A percentile compares a stretch with the other conserved stretches of the same genome.
phyloP scores from a whole-genome alignment of 2,797 vertebrate species.

The Cryptoblepharus egeriae region DNA sequence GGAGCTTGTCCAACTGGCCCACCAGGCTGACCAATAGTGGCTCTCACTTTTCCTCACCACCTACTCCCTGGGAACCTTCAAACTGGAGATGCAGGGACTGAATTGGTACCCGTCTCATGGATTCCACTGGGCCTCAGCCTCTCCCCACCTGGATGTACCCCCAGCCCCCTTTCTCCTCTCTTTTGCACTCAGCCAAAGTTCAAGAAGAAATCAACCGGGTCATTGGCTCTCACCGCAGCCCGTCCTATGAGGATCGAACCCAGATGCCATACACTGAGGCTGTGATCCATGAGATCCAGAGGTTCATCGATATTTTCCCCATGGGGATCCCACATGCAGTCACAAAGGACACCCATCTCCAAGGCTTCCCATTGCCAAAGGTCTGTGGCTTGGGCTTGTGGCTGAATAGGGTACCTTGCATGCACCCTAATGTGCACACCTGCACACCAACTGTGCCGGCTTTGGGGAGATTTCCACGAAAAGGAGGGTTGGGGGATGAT shows the following conservation, averaged over 20 bases:
- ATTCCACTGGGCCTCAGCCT: too few species aligned
- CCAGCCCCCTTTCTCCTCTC: not conserved
- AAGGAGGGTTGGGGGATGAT: not conserved
- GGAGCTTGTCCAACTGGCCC: not conserved
- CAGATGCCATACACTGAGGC: constrained; percentile 24
- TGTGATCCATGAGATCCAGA: constrained; percentile 6
- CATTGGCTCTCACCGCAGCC: not conserved
- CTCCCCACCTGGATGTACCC: too few species aligned
- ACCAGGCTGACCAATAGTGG: too few species aligned
- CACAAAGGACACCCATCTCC: not conserved
- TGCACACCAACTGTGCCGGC: not conserved
- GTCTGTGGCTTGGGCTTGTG: not conserved
- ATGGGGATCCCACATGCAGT: not conserved
- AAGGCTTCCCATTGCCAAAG: not conserved
- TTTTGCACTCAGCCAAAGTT: constrained; percentile 7
- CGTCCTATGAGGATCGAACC: not conserved
- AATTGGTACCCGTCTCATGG: too few species aligned
- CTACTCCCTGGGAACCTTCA: not conserved
- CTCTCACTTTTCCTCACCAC: not conserved
- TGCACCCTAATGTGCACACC: too few species aligned
- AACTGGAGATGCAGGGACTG: not conserved
- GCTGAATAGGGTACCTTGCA: too few species aligned
- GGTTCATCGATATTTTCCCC: not conserved
- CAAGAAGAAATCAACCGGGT: constrained; percentile 14
- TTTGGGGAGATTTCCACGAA: not conserved